phyloP scores from a whole-genome alignment of 2,888 invertebrate genomes.

The Eremobia ochroleuca region DNA sequence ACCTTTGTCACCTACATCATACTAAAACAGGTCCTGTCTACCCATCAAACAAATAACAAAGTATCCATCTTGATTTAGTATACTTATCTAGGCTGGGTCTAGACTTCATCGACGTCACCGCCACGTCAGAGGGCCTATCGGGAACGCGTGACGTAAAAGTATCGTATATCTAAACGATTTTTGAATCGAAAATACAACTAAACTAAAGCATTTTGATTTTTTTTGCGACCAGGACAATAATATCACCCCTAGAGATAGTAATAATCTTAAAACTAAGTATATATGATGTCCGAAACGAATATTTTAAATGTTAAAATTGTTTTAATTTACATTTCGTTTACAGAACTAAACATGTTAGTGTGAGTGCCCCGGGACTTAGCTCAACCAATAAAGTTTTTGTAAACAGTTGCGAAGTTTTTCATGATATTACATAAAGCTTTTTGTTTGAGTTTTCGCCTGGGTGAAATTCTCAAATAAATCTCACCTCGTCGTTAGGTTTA shows the following conservation, averaged over 20 bases:
- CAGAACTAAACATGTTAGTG: neutral
- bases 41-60: conserved; percentile 2
- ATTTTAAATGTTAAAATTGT: no score
- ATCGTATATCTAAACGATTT: neutral
- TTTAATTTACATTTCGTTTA: neutral
- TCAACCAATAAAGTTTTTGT: conserved; percentile 19
- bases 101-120: conserved; percentile 20
- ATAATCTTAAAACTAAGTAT: neutral
- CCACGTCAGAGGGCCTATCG: neutral
- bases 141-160: neutral
- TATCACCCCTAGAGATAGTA: neutral
- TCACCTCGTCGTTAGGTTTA: neutral
- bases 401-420: neutral
- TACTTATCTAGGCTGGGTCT: neutral
- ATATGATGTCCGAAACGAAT: neutral
- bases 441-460: neutral
- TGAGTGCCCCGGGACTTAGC: neutral
- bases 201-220: neutral
- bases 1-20: conserved; percentile 8
- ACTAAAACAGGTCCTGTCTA: neutral
- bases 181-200: neutral
- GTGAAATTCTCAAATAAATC: neutral
- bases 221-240: neutral
- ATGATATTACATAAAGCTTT: conserved; percentile 14
- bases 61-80: neutral